phyloP scores from a whole-genome alignment of 2,113 vertebrate species.

The Paramormyrops kingsleyae region DNA sequence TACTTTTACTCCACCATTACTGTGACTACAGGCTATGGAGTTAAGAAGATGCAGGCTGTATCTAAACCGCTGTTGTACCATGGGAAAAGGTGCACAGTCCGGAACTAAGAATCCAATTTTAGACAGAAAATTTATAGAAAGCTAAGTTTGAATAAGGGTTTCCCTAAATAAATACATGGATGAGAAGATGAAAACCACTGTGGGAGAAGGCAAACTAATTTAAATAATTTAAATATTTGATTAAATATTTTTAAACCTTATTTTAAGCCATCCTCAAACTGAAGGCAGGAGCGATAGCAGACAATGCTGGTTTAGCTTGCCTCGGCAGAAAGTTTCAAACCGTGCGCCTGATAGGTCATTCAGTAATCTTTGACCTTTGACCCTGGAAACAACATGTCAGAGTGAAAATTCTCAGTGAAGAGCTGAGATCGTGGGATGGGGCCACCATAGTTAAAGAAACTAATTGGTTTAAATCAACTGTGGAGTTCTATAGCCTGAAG shows the following conservation, averaged over 20 bases:
- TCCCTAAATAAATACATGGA: neutral
- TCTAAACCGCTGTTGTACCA: neutral
- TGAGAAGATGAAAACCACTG: neutral
- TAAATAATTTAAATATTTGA: neutral
- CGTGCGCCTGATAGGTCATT: neutral
- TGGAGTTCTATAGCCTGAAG: neutral
- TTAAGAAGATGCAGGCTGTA: neutral
- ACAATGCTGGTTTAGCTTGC: neutral
- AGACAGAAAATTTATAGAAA: neutral
- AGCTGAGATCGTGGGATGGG: neutral
- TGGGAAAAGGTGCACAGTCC: neutral
- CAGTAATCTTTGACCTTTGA: neutral
- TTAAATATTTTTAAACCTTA: neutral
- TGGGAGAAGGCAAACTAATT: neutral
- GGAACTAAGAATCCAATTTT: neutral
- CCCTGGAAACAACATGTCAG: neutral
- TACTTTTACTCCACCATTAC: neutral
- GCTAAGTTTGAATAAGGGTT: neutral
- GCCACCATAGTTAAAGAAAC: neutral
- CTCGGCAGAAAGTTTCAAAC: neutral
- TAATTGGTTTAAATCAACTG: neutral
- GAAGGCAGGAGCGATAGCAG: neutral
- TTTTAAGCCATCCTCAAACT: neutral
- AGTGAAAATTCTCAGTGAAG: neutral
- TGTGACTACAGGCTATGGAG: neutral